phyloP scores from a whole-genome alignment of 2,888 invertebrate species.

The Phalera bucephala region DNA sequence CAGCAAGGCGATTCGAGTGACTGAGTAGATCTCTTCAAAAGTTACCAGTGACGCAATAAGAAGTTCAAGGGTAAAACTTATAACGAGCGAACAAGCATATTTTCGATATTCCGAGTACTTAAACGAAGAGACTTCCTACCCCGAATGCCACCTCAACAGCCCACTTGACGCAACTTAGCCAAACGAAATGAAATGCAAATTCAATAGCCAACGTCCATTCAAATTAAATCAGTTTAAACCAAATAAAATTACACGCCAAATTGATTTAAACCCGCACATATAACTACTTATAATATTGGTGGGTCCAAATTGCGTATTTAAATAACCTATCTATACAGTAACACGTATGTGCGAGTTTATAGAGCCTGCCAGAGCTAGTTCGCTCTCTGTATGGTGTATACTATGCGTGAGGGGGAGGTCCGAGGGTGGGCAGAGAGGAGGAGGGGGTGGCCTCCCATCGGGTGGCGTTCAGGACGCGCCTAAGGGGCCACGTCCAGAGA shows the following conservation, averaged over 20 bases:
- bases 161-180: constrained; percentile 9
- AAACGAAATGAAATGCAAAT: constrained; percentile 21
- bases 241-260: constrained; percentile 62
- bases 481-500: constrained; percentile 80
- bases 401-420: constrained; percentile 70
- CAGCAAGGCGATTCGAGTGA: too few relatives aligned
- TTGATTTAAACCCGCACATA: constrained; percentile 58
- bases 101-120: too few relatives aligned
- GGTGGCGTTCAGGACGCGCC: constrained; percentile 64
- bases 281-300: constrained; percentile 39
- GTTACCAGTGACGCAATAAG: too few relatives aligned
- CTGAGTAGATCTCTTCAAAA: too few relatives aligned
- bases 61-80: too few relatives aligned
- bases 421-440: constrained; percentile 41
- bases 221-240: constrained; percentile 53
- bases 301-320: constrained; percentile 75
- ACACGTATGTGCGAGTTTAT: constrained; percentile 70
- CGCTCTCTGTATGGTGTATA: constrained; percentile 75
- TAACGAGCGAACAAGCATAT: too few relatives aligned
- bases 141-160: not conserved
- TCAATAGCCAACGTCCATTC: constrained; percentile 32
- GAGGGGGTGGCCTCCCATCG: constrained; percentile 38
- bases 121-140: too few relatives aligned
- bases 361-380: constrained; percentile 78
- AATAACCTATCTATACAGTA: constrained; percentile 66